Conservation (phyloP, 2,797 vertebrate species). For the Geotrypetes seraphini region DNA sequence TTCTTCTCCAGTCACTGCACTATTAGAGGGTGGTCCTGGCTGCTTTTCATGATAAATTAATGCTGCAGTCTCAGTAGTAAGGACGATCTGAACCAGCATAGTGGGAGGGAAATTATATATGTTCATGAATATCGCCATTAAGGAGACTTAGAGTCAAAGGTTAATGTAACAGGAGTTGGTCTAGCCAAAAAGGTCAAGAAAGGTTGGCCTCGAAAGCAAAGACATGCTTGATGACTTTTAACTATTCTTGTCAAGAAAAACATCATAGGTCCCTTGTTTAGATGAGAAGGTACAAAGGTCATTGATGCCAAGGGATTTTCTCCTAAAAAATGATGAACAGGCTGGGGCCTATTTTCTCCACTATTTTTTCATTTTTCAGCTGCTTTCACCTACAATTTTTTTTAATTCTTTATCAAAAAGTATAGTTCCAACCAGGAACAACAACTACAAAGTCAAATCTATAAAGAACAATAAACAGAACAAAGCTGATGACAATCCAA, state of each 20-base stretch:
- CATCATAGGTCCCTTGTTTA: constrained; percentile 27
- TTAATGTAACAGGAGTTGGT: constrained; percentile 61
- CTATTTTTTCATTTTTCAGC: too few relatives aligned
- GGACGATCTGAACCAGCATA: constrained; percentile 44
- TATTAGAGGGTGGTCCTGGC: constrained; percentile 54
- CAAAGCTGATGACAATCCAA: too few relatives aligned
- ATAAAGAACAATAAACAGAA: too few relatives aligned
- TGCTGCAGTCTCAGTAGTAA: constrained; percentile 49
- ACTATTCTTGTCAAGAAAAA: constrained; percentile 54
- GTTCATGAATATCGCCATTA: constrained; percentile 41
- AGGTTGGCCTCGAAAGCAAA: constrained; percentile 32
- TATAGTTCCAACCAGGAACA: too few relatives aligned
- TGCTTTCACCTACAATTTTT: too few relatives aligned
- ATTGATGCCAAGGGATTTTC: constrained; percentile 14
- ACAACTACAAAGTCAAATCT: too few relatives aligned
- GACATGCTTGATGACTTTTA: constrained; percentile 44
- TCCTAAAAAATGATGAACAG: constrained; percentile 30
- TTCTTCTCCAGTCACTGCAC: too few relatives aligned
- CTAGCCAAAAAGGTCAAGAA: constrained; percentile 49
- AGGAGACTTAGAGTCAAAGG: constrained; percentile 48
- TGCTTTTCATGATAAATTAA: constrained; percentile 59
- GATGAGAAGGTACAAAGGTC: constrained; percentile 38
- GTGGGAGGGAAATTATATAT: constrained; percentile 47
- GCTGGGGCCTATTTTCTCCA: too few relatives aligned
- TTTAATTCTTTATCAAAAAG: too few relatives aligned